phyloP scores from a whole-genome alignment of 2,888 invertebrate species.

The Amblyjoppa fuscipennis region DNA sequence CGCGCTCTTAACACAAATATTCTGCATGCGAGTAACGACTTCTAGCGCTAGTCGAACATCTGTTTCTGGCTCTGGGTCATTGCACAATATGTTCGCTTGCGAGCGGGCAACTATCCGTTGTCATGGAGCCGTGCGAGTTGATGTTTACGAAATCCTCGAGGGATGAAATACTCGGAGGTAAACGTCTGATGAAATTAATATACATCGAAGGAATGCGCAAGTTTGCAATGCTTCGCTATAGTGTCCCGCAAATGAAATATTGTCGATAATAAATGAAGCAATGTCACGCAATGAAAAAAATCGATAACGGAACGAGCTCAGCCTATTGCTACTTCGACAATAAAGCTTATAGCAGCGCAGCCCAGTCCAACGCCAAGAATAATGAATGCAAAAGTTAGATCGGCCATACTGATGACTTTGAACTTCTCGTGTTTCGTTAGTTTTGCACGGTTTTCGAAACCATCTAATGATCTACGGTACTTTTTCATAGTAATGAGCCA shows the following conservation, averaged over 20 bases:
- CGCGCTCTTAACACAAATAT: background rate
- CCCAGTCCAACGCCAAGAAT: conserved; percentile 20
- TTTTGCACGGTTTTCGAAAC: background rate
- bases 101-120: background rate
- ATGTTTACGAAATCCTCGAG: background rate
- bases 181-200: background rate
- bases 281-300: background rate
- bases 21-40: background rate
- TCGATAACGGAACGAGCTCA: background rate
- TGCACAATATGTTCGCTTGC: background rate
- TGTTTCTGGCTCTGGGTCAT: background rate
- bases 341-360: conserved; percentile 3
- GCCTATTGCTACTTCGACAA: background rate
- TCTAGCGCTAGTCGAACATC: background rate
- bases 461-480: background rate
- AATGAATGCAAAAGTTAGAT: conserved; percentile 15
- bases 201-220: no score
- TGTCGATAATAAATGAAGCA: background rate
- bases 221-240: no score
- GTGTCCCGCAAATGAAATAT: background rate
- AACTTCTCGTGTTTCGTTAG: background rate
- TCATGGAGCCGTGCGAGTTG: background rate
- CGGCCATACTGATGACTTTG: background rate
- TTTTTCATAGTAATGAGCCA: background rate
- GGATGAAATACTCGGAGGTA: background rate